Evolutionary conservation across 1,140 invertebrate genomes (phyloP), one percentile per base, ranked within the genome.

Genomic region (Batillaria attramentaria): DNA sequence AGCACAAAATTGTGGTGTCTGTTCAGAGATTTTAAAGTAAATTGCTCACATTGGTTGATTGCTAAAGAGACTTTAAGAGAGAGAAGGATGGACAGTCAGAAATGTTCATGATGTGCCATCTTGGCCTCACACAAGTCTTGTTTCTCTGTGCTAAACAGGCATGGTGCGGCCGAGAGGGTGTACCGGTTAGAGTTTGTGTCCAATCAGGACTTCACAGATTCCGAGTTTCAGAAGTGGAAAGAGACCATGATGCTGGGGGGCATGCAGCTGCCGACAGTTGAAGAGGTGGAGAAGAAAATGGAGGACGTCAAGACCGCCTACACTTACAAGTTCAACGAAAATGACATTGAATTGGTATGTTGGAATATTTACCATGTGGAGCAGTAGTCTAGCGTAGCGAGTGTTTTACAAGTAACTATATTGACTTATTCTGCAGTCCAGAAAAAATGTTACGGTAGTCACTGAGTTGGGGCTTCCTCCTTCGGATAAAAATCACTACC

Each of bases 171-270:
- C 80, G 97, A 98, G 89, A 92, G 97, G 41, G 97, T 98, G 0
- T 99, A 99, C 89, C 91, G 98, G 42, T 92, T 99, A 72, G 97
- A 99, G 90, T 99, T 98, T 90, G 96, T 99, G n/a, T 99, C 97
- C 5, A 99, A 99, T 93, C 95, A 96, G 66, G 96, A 97, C 86
- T 99, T 99, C 88, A 95, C 95, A 0, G 96, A 98, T 33, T 94
- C 93, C 3, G 98, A 99, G 91, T 99, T 97, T 89, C 92, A 93
- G 50, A 97, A 98, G 89, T 99, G 98, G 98, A 94, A 95, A 85
- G 95, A 97, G 84, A 94, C 95, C 0, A 96, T 97, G 89, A 92
- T 93, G 42, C 90, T 94, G 1, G 94, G 96, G 60, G 94, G 94
- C 41, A 93, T 96, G 54, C 92, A 93, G 0, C 92, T 98, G 78